These are phyloP conservation scores for Sminthopsis crassicaudata DNA, from an alignment of 2,113 vertebrate genomes.

Conservation along the genomic window DNA sequence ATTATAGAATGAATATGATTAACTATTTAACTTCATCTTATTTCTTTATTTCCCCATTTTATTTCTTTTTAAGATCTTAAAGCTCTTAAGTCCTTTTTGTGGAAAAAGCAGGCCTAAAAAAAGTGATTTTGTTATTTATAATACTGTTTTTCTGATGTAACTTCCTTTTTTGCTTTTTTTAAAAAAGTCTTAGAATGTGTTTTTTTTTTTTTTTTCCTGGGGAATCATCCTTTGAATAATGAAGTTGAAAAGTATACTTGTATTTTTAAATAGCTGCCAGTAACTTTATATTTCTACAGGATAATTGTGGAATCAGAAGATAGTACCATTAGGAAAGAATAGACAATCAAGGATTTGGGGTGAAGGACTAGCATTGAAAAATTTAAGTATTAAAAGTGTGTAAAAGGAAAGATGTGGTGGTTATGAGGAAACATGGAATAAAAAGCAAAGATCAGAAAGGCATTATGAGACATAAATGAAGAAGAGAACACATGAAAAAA, in stretches of 20 bases:
- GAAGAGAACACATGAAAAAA: neutral
- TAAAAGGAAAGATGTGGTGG: neutral
- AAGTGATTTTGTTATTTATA: neutral
- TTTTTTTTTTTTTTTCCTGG: neutral
- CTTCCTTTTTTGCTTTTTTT: neutral
- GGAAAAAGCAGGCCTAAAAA: neutral
- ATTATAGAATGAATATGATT: neutral
- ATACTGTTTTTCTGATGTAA: neutral
- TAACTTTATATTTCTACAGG: neutral
- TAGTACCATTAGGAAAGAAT: neutral
- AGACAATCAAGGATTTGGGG: neutral
- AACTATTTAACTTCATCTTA: neutral
- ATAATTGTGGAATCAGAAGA: neutral
- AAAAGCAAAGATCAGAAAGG: neutral
- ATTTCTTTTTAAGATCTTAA: conserved; percentile 10
- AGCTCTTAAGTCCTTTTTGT: conserved; percentile 35
- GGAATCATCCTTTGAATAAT: conserved; percentile 13
- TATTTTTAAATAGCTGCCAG: conserved; percentile 37
- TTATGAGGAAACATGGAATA: conserved; percentile 40
- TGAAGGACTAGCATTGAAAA: neutral
- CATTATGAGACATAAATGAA: neutral
- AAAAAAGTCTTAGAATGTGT: neutral
- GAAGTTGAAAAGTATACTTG: conserved; percentile 34
- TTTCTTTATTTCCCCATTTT: conserved; percentile 45
- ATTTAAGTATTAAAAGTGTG: neutral